Conservation (phyloP, 2,888 invertebrate genomes). For the Zhuqinia jingwanae region DNA sequence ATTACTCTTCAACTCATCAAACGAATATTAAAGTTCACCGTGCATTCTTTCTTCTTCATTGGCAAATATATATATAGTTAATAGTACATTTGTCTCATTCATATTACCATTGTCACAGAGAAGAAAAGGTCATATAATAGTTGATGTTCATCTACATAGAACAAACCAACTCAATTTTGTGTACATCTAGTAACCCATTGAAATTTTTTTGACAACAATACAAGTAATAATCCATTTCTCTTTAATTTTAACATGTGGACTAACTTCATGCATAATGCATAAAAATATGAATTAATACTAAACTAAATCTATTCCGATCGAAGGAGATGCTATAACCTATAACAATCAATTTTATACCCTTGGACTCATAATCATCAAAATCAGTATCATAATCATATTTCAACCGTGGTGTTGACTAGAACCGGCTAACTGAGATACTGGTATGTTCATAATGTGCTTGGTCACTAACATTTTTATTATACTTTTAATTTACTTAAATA, state of each 20-base stretch:
- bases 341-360: slow-evolving; percentile 43
- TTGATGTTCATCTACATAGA: not conserved
- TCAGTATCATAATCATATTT: slow-evolving; percentile 50
- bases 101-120: no score
- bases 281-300: slow-evolving; percentile 55
- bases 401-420: slow-evolving; percentile 60
- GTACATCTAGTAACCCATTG: no score
- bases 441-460: slow-evolving; percentile 82
- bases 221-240: slow-evolving; percentile 15
- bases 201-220: slow-evolving; percentile 12
- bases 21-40: no score
- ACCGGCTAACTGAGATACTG: slow-evolving; percentile 58
- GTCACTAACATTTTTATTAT: slow-evolving; percentile 59
- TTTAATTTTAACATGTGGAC: slow-evolving; percentile 38
- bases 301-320: slow-evolving; percentile 36
- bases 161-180: not conserved
- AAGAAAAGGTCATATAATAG: not conserved
- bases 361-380: slow-evolving; percentile 53
- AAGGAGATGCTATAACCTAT: slow-evolving; percentile 16
- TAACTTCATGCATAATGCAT: slow-evolving; percentile 65
- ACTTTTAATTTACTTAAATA: not conserved
- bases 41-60: no score
- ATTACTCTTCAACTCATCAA: no score
- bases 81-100: no score
- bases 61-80: no score